Evolutionary conservation across 1,140 invertebrate genomes (phyloP).

Genomic region (Drosophila neocordata): DNA sequence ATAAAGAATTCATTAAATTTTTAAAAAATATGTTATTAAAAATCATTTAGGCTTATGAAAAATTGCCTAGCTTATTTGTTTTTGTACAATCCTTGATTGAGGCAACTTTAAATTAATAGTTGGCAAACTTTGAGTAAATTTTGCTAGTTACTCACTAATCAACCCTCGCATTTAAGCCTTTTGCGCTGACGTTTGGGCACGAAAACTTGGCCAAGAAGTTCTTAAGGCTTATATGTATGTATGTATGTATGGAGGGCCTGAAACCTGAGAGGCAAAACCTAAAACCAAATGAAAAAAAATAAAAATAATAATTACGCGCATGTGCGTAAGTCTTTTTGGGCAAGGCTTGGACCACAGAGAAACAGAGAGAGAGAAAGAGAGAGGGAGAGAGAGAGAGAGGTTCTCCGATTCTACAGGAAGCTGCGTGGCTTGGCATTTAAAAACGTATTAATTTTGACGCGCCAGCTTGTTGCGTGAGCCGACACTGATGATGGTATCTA

Average conservation of each 20-base stretch:
- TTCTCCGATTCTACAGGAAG: slow-evolving; percentile 61
- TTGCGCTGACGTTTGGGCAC: slow-evolving; percentile 32
- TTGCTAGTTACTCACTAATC: no score
- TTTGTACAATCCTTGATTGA: no score
- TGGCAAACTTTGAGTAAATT: no score
- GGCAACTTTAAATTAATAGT: no score
- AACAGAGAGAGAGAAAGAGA: no score
- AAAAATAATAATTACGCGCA: slow-evolving; percentile 76
- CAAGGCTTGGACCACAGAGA: slow-evolving; percentile 31
- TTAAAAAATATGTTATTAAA: no score
- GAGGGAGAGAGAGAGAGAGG: slow-evolving; percentile 6
- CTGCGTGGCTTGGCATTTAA: slow-evolving; percentile 78
- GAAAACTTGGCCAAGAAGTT: slow-evolving; percentile 35
- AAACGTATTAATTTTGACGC: slow-evolving; percentile 81
- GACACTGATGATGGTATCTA: slow-evolving; percentile 52
- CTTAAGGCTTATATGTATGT: slow-evolving; percentile 44
- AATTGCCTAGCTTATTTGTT: no score
- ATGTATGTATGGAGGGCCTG: slow-evolving; percentile 27
- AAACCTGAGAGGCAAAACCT: slow-evolving; percentile 24
- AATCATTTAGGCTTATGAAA: no score
- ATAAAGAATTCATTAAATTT: no score
- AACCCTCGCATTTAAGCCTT: slow-evolving; percentile 28
- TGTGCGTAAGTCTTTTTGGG: slow-evolving; percentile 67
- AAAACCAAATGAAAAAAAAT: slow-evolving; percentile 8
- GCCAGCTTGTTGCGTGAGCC: slow-evolving; percentile 47